These are phyloP conservation scores for Tetranychus urticae DNA, from an alignment of 1,140 invertebrate species.

Conservation along the genomic window DNA sequence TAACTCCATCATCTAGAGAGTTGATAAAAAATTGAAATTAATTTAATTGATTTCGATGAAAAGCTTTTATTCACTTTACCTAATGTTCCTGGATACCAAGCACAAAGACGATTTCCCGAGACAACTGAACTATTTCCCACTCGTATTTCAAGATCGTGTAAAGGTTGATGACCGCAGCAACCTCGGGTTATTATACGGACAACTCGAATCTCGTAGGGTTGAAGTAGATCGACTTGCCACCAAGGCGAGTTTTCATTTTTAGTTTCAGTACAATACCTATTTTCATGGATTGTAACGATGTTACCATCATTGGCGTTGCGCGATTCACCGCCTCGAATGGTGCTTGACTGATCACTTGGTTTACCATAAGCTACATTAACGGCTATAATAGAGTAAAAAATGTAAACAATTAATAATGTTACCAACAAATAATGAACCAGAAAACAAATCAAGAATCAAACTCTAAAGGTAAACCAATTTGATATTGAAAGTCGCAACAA, in stretches of 20 bases:
- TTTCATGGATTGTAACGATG: slow-evolving; percentile 53
- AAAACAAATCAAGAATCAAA: not conserved
- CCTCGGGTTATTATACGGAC: slow-evolving; percentile 61
- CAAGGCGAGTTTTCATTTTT: slow-evolving; percentile 62
- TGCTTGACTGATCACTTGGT: slow-evolving; percentile 57
- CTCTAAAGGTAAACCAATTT: too few species aligned
- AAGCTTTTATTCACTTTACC: slow-evolving; percentile 25
- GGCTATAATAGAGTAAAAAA: slow-evolving; percentile 10
- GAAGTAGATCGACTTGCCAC: slow-evolving; percentile 67
- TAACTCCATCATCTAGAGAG: slow-evolving; percentile 53
- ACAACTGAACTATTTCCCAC: slow-evolving; percentile 65
- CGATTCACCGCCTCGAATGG: slow-evolving; percentile 49
- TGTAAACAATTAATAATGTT: not conserved
- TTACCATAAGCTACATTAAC: slow-evolving; percentile 56
- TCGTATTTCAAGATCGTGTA: slow-evolving; percentile 68
- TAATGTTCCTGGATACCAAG: slow-evolving; percentile 75
- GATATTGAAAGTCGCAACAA: too few species aligned
- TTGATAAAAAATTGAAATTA: slow-evolving; percentile 8
- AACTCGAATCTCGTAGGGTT: slow-evolving; percentile 53
- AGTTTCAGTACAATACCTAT: slow-evolving; percentile 62
- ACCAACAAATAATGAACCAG: not conserved
- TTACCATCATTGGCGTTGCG: slow-evolving; percentile 64
- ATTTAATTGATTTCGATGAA: not conserved
- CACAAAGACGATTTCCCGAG: slow-evolving; percentile 63
- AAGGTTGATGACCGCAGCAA: slow-evolving; percentile 62